Percentiles rank a stretch among this genome's conserved stretches.
These are phyloP conservation scores for Metellina segmentata DNA, from an alignment of 2,888 invertebrate genomes.

Conservation along the genomic window DNA sequence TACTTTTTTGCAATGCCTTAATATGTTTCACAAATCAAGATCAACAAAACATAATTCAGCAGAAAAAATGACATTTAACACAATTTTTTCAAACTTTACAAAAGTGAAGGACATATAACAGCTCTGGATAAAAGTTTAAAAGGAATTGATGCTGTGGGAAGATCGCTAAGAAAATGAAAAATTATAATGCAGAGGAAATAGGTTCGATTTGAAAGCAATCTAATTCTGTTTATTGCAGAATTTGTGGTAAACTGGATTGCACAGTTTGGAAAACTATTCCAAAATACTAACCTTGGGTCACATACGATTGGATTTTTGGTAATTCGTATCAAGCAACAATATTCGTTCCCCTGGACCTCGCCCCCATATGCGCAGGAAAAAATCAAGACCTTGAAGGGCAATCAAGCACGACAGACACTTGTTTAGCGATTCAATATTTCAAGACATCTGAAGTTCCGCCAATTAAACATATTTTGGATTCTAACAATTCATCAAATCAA, in stretches of 20 bases:
- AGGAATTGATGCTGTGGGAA: no score
- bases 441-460: not conserved
- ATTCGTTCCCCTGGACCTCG: not conserved
- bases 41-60: no score
- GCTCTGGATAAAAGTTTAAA: no score
- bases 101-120: no score
- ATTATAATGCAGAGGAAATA: not conserved
- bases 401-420: conserved; percentile 30
- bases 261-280: no score
- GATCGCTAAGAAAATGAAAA: not conserved
- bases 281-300: not conserved
- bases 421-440: not conserved
- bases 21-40: no score
- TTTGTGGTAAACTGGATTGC: not conserved
- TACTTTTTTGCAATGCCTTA: no score
- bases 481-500: not conserved
- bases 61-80: no score
- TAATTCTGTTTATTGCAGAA: not conserved
- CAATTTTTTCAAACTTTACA: no score
- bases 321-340: not conserved
- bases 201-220: not conserved
- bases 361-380: conserved; percentile 3
- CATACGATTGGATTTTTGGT: not conserved
- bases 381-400: conserved; percentile 51
- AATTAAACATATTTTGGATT: not conserved